A percentile compares a stretch with the other conserved stretches of the same genome.
Conservation (phyloP, 2,113 vertebrate genomes). For the mouse (Mus musculus) region DNA sequence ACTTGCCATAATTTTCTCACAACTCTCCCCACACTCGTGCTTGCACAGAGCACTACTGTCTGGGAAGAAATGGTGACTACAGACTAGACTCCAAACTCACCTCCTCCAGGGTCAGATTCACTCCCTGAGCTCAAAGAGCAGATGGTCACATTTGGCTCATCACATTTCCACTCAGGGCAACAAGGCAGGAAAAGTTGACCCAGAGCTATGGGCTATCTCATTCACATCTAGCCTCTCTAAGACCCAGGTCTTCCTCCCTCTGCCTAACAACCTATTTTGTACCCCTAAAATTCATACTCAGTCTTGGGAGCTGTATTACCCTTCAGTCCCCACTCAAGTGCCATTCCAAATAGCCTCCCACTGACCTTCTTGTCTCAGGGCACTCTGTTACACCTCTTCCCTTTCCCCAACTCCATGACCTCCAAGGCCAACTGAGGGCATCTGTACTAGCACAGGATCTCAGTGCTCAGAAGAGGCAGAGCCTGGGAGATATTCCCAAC, state of each 20-base stretch:
- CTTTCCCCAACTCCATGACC: not conserved
- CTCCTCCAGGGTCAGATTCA: not conserved
- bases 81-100: not conserved
- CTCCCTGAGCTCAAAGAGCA: not conserved
- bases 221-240: not conserved
- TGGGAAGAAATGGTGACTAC: not conserved
- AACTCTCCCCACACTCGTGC: not conserved
- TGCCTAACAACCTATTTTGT: not conserved
- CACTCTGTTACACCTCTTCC: not conserved
- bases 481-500: constrained; percentile 22
- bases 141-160: not conserved
- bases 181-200: not conserved
- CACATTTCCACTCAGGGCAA: not conserved
- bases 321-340: not conserved
- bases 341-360: not conserved
- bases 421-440: fast-evolving
- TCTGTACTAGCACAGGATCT: not conserved
- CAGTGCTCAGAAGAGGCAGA: not conserved
- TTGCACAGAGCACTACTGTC: not conserved
- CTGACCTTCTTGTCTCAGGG: not conserved
- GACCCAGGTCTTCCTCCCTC: not conserved
- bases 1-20: not conserved
- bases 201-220: not conserved
- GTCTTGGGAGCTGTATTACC: not conserved
- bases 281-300: constrained; percentile 5